phyloP scores from a whole-genome alignment of 2,888 invertebrate species.

The Petrolisthes manimaculis region DNA sequence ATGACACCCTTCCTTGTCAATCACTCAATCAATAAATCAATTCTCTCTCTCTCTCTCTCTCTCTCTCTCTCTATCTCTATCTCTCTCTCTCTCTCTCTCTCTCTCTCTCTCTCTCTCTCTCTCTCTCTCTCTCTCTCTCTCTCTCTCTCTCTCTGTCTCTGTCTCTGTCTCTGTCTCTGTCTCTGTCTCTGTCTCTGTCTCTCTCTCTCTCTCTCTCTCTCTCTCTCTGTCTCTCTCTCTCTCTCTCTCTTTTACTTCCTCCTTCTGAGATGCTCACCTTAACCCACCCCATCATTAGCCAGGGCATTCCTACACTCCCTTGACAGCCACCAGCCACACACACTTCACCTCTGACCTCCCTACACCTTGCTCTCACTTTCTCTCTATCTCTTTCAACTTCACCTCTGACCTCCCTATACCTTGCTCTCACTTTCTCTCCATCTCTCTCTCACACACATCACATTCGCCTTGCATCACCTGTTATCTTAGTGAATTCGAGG shows the following conservation, averaged over 20 bases:
- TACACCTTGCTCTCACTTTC: background rate
- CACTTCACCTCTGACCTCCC: background rate
- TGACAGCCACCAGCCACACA: background rate
- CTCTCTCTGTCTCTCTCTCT: conserved; percentile 28
- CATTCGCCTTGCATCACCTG: too few relatives aligned
- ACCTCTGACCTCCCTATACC: background rate
- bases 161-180: background rate
- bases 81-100: background rate
- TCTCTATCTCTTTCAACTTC: background rate
- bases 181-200: background rate
- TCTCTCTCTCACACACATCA: background rate
- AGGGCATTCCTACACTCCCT: too few relatives aligned
- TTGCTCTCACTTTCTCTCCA: background rate
- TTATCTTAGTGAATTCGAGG: too few relatives aligned
- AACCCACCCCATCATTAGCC: background rate
- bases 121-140: background rate
- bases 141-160: background rate
- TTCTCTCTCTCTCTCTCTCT: background rate
- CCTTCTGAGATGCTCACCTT: background rate
- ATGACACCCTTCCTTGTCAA: background rate
- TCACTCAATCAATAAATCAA: background rate
- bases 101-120: background rate
- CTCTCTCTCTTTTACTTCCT: conserved; percentile 22
- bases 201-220: background rate
- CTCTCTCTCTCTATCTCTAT: conserved; percentile 5